Evolutionary conservation across 2,888 invertebrate genomes (phyloP), one percentile per base, ranked within the genome.

Genomic region (Morpho deidamia): DNA sequence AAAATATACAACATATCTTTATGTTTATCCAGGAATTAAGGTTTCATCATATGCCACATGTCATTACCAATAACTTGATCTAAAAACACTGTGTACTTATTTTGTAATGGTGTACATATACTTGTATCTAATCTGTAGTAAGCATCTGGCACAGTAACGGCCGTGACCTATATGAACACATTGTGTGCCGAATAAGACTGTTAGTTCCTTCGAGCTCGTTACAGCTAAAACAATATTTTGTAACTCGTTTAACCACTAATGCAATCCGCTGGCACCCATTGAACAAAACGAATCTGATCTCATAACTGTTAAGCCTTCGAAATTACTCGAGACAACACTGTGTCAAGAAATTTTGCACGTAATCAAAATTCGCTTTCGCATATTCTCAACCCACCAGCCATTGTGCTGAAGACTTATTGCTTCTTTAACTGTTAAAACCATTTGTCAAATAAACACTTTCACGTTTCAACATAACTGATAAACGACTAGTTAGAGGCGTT

Each of bases 331-430:
- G 53, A 60, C 54, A 55, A 50, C 33, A 41, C 44, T 35, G 47
- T 46, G 48, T 53, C 51, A 55, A 50, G 49, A 47, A 60, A 54
- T 56, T 54, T 60, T 23, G 65, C 63, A 62, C 67, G 69, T 71
- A 72, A 71, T 74, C 72, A 68, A 73, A 74, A 74, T 78, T 77
- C 74, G 69, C 79, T 81, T 78, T 81, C 80, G 65, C 67, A 64
- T 48, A 35, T 44, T 45, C 35, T 46, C 70, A 76, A 69, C 83
- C 83, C 74, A 83, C 84, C 23, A 73, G 71, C 51, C 65, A 52
- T 50, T 53, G 52, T 53, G 23, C 46, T 44, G 40, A 44, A 8
- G 38, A 42, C 37, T 42, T 40, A 46, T 43, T 44, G 44, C 41
- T 55, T 51, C 40, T 53, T 53, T 35, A 43, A 12, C 49, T 32